phyloP scores from a whole-genome alignment of 1,140 invertebrate species.

The Panagrolaimus sp. region DNA sequence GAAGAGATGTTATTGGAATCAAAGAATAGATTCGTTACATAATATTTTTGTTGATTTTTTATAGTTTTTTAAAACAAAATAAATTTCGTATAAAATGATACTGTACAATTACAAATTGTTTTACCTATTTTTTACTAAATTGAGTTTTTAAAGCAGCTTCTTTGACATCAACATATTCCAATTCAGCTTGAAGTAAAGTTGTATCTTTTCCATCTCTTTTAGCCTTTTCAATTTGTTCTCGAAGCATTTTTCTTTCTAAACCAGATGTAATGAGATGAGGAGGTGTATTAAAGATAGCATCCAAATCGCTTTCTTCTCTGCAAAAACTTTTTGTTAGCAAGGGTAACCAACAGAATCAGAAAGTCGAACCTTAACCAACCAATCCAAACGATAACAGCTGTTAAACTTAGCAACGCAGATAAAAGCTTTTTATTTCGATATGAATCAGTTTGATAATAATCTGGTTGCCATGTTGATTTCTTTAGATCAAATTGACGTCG shows the following conservation, averaged over 20 bases:
- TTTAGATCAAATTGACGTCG: constrained; percentile 13
- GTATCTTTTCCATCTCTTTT: constrained; percentile 34
- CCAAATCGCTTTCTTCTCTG: constrained; percentile 37
- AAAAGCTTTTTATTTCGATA: constrained; percentile 34
- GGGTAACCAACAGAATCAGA: background rate
- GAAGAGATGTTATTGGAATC: background rate
- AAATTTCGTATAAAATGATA: background rate
- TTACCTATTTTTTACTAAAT: constrained; percentile 33
- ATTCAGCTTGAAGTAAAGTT: constrained; percentile 40
- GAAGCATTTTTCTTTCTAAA: constrained; percentile 37
- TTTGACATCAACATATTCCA: constrained; percentile 50
- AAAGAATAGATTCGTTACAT: background rate
- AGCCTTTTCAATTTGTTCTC: constrained; percentile 43
- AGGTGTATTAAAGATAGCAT: constrained; percentile 42
- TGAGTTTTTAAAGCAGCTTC: constrained; percentile 43
- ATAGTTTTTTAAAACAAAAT: background rate
- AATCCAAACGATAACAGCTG: constrained; percentile 30
- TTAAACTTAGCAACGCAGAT: constrained; percentile 16
- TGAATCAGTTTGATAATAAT: constrained; percentile 41
- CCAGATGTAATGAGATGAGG: constrained; percentile 44
- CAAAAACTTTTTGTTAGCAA: no score
- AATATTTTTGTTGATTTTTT: constrained; percentile 16
- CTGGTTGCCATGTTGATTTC: constrained; percentile 18
- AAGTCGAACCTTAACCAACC: constrained; percentile 33
- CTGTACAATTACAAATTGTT: background rate